A percentile compares a stretch with the other conserved stretches of the same genome.
phyloP scores from a whole-genome alignment of 2,797 vertebrate species.

The Prionace glauca region DNA sequence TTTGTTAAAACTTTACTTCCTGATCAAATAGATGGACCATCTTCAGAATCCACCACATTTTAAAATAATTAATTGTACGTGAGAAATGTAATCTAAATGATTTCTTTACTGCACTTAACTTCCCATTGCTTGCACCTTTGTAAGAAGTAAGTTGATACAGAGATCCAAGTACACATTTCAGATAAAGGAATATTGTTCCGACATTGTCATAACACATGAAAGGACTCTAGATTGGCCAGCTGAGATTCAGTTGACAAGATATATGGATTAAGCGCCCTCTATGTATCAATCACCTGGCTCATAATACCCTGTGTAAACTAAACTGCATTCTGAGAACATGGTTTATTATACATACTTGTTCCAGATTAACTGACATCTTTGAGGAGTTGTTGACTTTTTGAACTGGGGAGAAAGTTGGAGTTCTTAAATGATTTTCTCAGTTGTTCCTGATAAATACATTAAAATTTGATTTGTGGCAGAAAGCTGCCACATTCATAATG shows the following conservation, averaged over 20 bases:
- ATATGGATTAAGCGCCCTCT: neutral
- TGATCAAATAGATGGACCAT: neutral
- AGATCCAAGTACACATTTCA: neutral
- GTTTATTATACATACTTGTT: neutral
- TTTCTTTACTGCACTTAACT: neutral
- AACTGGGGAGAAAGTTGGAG: neutral
- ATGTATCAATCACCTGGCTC: neutral
- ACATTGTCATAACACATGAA: neutral
- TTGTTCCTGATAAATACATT: neutral
- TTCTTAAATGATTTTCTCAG: neutral
- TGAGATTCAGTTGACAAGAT: neutral
- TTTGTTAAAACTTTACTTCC: neutral
- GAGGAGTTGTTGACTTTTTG: neutral
- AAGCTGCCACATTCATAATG: neutral
- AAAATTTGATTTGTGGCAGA: neutral
- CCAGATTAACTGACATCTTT: neutral
- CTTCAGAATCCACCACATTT: neutral
- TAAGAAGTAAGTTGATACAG: neutral
- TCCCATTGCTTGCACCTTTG: neutral
- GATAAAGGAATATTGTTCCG: neutral
- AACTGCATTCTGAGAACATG: neutral
- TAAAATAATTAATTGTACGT: neutral
- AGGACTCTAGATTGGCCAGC: neutral
- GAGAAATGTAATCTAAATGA: neutral
- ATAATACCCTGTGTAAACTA: neutral